phyloP scores from a whole-genome alignment of 1,140 invertebrate genomes.

The Aricia agestis region DNA sequence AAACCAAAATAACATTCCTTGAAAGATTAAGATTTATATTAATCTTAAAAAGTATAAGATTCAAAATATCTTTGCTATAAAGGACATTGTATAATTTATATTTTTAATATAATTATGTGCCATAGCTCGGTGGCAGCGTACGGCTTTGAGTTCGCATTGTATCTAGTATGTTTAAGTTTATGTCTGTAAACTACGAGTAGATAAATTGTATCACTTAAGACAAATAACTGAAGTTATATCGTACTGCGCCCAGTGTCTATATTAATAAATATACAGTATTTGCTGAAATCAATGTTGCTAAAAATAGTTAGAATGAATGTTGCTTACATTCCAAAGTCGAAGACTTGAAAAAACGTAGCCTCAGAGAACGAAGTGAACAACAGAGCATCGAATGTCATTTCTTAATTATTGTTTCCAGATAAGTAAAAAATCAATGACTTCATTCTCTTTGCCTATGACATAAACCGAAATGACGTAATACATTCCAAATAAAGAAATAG shows the following conservation, averaged over 20 bases:
- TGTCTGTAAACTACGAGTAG: slow-evolving; percentile 64
- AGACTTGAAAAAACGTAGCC: neutral
- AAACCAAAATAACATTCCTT: slow-evolving; percentile 21
- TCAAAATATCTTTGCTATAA: slow-evolving; percentile 41
- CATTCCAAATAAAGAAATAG: slow-evolving; percentile 56
- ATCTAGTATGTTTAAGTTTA: slow-evolving; percentile 59
- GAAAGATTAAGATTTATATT: slow-evolving; percentile 9
- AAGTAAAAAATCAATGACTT: neutral
- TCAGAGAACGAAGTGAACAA: neutral
- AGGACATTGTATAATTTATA: slow-evolving; percentile 56
- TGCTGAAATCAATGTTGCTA: slow-evolving; percentile 37
- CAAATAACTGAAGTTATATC: slow-evolving; percentile 46
- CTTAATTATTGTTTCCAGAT: neutral
- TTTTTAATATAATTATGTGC: slow-evolving; percentile 68
- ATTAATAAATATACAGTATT: slow-evolving; percentile 37
- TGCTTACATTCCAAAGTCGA: slow-evolving; percentile 45
- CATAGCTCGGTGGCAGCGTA: slow-evolving; percentile 68
- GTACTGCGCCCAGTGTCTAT: slow-evolving; percentile 50
- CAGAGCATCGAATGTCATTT: neutral
- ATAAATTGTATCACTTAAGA: slow-evolving; percentile 63
- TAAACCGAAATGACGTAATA: slow-evolving; percentile 48
- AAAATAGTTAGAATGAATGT: slow-evolving; percentile 39
- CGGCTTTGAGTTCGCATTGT: slow-evolving; percentile 61
- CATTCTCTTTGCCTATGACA: slow-evolving; percentile 22
- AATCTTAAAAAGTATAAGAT: slow-evolving; percentile 18